A percentile compares a stretch with the other conserved stretches of the same genome.
Evolutionary conservation across 2,888 invertebrate species (phyloP).

Genomic region (Rhopalosiphum nymphaeae): DNA sequence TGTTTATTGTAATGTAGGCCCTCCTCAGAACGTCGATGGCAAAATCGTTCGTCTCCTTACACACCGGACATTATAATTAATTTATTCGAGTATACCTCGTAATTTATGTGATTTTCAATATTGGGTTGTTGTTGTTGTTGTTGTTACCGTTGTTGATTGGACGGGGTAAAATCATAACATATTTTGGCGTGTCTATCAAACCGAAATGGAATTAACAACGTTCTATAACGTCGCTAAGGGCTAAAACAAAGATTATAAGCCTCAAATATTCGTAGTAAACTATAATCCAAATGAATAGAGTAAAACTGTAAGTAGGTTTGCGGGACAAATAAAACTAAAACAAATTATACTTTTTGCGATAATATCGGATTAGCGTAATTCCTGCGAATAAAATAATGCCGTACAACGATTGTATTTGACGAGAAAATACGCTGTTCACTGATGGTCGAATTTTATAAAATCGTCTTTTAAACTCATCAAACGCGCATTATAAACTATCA

Average conservation of each 20-base stretch:
- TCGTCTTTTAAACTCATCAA: too few relatives aligned
- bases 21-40: not conserved
- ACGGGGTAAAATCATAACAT: not conserved
- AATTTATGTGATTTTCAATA: not conserved
- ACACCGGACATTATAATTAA: not conserved
- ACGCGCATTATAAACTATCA: too few relatives aligned
- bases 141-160: not conserved
- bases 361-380: too few relatives aligned
- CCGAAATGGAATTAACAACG: not conserved
- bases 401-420: too few relatives aligned
- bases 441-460: too few relatives aligned
- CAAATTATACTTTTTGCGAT: not conserved
- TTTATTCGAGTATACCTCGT: not conserved
- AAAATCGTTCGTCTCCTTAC: not conserved
- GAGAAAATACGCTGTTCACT: too few relatives aligned
- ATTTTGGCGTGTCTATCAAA: not conserved
- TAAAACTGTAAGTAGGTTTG: not conserved
- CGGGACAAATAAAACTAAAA: not conserved
- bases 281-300: not conserved
- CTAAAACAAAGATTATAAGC: not conserved
- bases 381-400: too few relatives aligned
- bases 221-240: not conserved
- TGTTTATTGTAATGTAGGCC: not conserved
- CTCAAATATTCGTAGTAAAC: not conserved
- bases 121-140: not conserved